Conservation (phyloP, 2,113 vertebrate species). For the Urocynchramus pylzowi region DNA sequence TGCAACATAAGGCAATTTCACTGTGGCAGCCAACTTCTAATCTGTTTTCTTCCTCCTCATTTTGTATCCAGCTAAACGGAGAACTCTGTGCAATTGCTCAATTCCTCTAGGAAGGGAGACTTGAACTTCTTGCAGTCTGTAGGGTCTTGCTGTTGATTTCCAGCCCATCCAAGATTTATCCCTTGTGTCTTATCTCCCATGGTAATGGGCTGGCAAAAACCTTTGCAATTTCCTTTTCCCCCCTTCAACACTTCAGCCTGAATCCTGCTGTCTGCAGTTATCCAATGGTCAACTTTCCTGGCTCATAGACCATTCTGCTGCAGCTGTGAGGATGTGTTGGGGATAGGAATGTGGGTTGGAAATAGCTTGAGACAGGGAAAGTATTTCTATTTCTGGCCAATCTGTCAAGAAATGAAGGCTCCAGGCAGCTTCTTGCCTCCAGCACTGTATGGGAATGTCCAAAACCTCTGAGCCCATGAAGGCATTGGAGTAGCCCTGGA, state of each 20-base stretch:
- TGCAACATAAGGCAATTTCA: slow-evolving; percentile 12
- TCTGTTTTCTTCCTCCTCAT: neutral
- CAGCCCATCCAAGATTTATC: neutral
- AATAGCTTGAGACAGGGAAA: neutral
- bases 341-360: neutral
- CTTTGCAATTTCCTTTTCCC: neutral
- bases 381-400: neutral
- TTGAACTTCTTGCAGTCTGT: neutral
- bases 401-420: neutral
- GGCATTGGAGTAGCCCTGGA: neutral
- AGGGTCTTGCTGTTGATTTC: neutral
- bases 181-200: neutral
- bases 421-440: neutral
- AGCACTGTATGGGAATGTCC: neutral
- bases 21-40: neutral
- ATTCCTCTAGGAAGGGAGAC: neutral
- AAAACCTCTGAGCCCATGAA: neutral
- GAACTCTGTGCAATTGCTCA: neutral
- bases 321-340: neutral
- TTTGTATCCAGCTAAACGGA: neutral
- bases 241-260: neutral
- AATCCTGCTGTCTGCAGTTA: neutral
- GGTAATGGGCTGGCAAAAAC: neutral
- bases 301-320: neutral
- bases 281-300: neutral